Base-by-base conservation (phyloP, 2,797 vertebrate genomes). In the Heliangelus exortis region DNA sequence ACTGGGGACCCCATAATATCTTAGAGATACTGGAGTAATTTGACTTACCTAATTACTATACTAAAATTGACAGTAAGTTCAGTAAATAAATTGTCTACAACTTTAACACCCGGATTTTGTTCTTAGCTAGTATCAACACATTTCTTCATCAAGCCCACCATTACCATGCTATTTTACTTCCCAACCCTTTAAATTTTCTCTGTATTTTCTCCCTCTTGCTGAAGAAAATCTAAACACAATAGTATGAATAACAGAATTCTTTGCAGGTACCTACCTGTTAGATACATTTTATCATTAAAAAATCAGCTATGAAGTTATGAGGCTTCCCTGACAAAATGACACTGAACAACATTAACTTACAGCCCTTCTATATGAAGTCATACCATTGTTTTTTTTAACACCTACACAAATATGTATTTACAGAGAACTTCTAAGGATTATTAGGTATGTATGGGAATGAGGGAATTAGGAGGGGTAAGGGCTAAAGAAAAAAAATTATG, bases 101-200 rank as follows among this genome's bases (percentile, higher is more conserved):
- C 31, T 77, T 4, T 6, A 81, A n/a, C 45, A 86, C 16, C 15
- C 71, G 21, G 11, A 81, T 78, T 86, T 92, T 43, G n/a, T 50
- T 89, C 28, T 77, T 74, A 34, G 6, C n/a, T 65, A 48, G 29
- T 20, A 15, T 14, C 8, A 47, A 26, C 6, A 63, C 5, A 2
- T 23, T 47, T 78, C 34, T 66, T 58, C 12, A 63, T 20, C 25
- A 80, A 20, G 17, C 86, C 41, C n/a, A 18, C 15, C 50, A 45
- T 29, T 50, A 75, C 8, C 9, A 20, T 15, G 50, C 7, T 68
- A 58, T 26, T 87, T 50, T 83, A 81, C 14, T 85, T 89, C 12
- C 23, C 61, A 85, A 5, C 3, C 4, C 1, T 4, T 0, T 9
- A 69, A 62, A 2, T n/a, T 53, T 43, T 34, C n/a, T 31, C 43